Percentiles rank a stretch among this genome's conserved stretches.
Conservation (phyloP, 2,113 vertebrate species). For the Chaenocephalus aceratus region DNA sequence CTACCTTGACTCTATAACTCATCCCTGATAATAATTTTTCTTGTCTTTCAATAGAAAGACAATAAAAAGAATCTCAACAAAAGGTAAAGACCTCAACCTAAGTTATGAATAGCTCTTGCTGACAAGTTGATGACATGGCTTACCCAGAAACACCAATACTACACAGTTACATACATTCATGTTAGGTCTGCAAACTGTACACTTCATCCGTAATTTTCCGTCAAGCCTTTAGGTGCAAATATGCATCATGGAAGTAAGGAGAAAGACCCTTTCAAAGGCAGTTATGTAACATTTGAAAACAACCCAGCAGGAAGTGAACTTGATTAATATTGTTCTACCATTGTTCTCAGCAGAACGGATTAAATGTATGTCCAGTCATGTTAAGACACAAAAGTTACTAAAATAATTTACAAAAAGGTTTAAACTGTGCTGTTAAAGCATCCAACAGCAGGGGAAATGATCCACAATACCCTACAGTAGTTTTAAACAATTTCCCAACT, state of each 20-base stretch:
- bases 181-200: neutral
- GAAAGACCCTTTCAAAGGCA: slow-evolving; percentile 12
- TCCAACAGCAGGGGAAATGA: too few species aligned
- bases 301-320: neutral
- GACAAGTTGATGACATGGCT: neutral
- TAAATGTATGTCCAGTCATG: too few species aligned
- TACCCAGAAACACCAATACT: slow-evolving; percentile 1
- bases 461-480: too few species aligned
- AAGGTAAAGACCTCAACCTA: neutral
- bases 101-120: neutral
- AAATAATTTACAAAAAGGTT: neutral
- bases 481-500: too few species aligned
- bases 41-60: neutral
- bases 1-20: neutral
- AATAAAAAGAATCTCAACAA: neutral
- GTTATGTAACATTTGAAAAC: slow-evolving; percentile 14
- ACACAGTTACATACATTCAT: too few species aligned
- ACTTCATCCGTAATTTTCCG: slow-evolving; percentile 18
- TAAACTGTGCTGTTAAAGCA: too few species aligned
- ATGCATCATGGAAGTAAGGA: neutral
- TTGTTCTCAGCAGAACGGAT: too few species aligned
- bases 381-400: too few species aligned
- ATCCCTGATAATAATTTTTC: neutral
- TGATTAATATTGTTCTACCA: neutral
- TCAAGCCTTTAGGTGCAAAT: neutral